A percentile compares a stretch with the other conserved stretches of the same genome.
These are phyloP conservation scores for Podarcis raffonei DNA, from an alignment of 2,113 vertebrate species.

Conservation along the genomic window DNA sequence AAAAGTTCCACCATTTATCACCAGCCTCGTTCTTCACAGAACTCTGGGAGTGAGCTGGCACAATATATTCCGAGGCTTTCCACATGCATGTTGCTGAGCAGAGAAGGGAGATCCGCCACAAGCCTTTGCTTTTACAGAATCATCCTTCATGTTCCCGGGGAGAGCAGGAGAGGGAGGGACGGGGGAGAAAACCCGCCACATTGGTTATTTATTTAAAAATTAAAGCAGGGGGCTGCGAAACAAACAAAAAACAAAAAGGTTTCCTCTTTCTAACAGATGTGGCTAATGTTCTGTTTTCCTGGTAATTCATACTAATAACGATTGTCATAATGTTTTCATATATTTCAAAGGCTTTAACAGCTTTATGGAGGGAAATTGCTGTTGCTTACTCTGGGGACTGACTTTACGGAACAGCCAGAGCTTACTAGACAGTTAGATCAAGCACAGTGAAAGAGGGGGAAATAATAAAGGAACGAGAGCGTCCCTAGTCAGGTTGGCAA, in stretches of 20 bases:
- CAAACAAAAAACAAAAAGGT: not conserved
- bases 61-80: conserved; percentile 37
- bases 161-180: not conserved
- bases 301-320: conserved; percentile 57
- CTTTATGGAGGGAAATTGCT: conserved; percentile 68
- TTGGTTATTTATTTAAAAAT: conserved; percentile 58
- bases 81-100: not conserved
- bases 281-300: conserved; percentile 56
- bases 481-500: conserved; percentile 1
- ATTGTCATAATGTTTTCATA: conserved; percentile 66
- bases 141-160: conserved; percentile 15
- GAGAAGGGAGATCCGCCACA: conserved; percentile 26
- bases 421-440: conserved; percentile 58
- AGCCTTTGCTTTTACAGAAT: conserved; percentile 45
- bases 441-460: conserved; percentile 53
- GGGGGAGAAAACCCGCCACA: not conserved
- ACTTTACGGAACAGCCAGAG: conserved; percentile 62
- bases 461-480: conserved; percentile 38
- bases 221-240: conserved; percentile 39
- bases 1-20: conserved; percentile 43
- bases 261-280: conserved; percentile 38
- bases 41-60: conserved; percentile 21
- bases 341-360: conserved; percentile 71
- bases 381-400: conserved; percentile 69
- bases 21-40: conserved; percentile 22